Evolutionary conservation across 1,140 invertebrate genomes (phyloP).

Genomic region (Atopsyche davidsoni): DNA sequence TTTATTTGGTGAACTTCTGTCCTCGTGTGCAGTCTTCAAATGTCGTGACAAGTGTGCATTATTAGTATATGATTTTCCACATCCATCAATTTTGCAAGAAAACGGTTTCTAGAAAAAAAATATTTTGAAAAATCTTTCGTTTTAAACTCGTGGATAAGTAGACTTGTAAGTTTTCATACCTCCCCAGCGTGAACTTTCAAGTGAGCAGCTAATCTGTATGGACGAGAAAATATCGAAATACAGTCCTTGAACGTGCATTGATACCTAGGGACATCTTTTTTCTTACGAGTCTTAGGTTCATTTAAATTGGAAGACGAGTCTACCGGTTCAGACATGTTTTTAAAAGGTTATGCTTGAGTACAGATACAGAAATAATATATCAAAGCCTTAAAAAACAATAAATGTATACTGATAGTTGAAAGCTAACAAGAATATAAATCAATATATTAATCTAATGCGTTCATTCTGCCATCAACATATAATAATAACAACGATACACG

Average conservation of each 20-base stretch:
- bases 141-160: not conserved
- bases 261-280: constrained; percentile 13
- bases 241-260: constrained; percentile 38
- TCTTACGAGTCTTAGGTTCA: too few species aligned
- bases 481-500: too few species aligned
- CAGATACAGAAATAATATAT: too few species aligned
- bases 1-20: constrained; percentile 21
- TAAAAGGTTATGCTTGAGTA: too few species aligned
- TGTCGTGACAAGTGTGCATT: constrained; percentile 47
- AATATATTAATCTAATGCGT: too few species aligned
- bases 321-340: too few species aligned
- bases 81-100: constrained; percentile 37
- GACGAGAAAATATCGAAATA: constrained; percentile 40
- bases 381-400: too few species aligned
- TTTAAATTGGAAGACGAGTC: too few species aligned
- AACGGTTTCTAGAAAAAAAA: constrained; percentile 40
- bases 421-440: too few species aligned
- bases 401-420: too few species aligned
- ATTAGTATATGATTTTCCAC: constrained; percentile 45
- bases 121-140: not conserved
- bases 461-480: too few species aligned
- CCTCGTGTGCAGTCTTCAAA: constrained; percentile 36
- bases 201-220: constrained; percentile 43
- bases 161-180: constrained; percentile 31
- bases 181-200: constrained; percentile 40